Conservation (phyloP, 2,888 invertebrate species). For the Eueremaeus valkanovi region DNA sequence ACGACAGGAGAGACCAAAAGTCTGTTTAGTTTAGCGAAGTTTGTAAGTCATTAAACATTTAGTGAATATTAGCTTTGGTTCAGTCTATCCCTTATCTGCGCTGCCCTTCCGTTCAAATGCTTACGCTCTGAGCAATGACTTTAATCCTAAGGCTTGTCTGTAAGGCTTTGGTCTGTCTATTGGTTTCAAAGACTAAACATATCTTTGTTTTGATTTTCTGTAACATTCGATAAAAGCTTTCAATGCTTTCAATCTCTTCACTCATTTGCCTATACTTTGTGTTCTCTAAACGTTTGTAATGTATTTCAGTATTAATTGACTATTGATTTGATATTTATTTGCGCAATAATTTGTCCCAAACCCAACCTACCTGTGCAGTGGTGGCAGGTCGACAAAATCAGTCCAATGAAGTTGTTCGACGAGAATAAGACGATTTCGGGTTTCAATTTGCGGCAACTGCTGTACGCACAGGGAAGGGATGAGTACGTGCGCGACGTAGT, state of each 20-base stretch:
- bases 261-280: too few relatives aligned
- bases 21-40: slow-evolving; percentile 68
- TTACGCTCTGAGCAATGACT: too few relatives aligned
- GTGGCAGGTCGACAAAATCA: slow-evolving; percentile 90
- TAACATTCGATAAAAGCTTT: neutral
- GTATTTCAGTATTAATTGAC: neutral
- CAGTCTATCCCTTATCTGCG: slow-evolving; percentile 16
- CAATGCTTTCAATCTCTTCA: too few relatives aligned
- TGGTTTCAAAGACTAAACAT: too few relatives aligned
- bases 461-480: slow-evolving; percentile 63
- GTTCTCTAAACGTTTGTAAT: neutral
- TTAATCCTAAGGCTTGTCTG: too few relatives aligned
- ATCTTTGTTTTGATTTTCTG: too few relatives aligned
- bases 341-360: neutral
- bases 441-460: slow-evolving; percentile 74
- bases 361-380: slow-evolving; percentile 56
- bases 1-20: slow-evolving; percentile 86
- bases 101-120: too few relatives aligned
- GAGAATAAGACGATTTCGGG: slow-evolving; percentile 80
- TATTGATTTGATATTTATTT: neutral
- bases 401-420: slow-evolving; percentile 79
- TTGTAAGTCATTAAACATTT: slow-evolving; percentile 63
- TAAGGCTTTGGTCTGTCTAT: too few relatives aligned
- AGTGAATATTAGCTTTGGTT: neutral
- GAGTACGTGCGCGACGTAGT: slow-evolving; percentile 68